A percentile compares a stretch with the other conserved stretches of the same genome.
phyloP scores from a whole-genome alignment of 2,113 vertebrate genomes.

The Macrotis lagotis region DNA sequence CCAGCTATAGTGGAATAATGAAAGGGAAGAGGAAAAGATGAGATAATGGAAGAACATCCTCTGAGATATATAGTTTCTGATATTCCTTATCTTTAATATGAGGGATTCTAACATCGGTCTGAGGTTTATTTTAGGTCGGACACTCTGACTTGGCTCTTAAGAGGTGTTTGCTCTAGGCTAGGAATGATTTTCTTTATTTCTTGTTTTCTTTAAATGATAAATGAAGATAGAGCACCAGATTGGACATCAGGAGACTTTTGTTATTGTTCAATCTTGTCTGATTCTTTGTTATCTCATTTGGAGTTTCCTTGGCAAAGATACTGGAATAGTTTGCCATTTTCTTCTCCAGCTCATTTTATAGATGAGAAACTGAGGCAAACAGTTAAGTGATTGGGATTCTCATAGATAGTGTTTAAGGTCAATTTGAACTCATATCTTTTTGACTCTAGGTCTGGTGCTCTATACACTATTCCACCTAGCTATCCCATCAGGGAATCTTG shows the following conservation, averaged over 20 bases:
- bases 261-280: too few relatives aligned
- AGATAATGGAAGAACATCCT: neutral
- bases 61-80: neutral
- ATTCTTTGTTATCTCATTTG: too few relatives aligned
- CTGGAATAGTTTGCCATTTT: too few relatives aligned
- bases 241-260: neutral
- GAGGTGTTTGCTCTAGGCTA: slow-evolving; percentile 14
- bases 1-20: neutral
- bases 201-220: slow-evolving; percentile 53
- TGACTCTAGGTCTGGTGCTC: neutral
- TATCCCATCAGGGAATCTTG: neutral
- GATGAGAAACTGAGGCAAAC: neutral
- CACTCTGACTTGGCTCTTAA: slow-evolving; percentile 7
- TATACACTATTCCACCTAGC: neutral
- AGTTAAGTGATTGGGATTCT: neutral
- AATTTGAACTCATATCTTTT: neutral
- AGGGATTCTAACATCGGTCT: neutral
- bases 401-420: neutral
- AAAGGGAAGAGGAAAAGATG: slow-evolving; percentile 18
- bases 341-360: too few relatives aligned
- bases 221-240: slow-evolving; percentile 15
- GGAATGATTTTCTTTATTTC: slow-evolving; percentile 47
- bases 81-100: neutral
- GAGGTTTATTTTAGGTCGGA: neutral
- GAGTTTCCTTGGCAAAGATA: too few relatives aligned